These are phyloP conservation scores for Aleiodes sp. DNA, from an alignment of 1,140 invertebrate species.

Conservation along the genomic window DNA sequence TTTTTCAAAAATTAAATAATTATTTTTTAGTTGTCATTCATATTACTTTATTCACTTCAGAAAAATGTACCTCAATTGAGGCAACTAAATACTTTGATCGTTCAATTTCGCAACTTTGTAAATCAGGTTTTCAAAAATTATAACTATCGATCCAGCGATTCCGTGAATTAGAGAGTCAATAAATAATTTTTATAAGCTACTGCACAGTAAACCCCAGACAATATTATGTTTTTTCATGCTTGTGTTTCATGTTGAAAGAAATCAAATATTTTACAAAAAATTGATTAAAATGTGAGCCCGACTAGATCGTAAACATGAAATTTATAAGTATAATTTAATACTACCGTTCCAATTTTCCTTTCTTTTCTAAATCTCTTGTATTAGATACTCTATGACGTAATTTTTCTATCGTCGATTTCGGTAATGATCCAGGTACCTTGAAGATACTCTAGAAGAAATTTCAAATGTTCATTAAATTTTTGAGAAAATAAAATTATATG, in stretches of 20 bases:
- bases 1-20: too few relatives aligned
- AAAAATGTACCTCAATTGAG: too few relatives aligned
- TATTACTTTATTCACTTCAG: too few relatives aligned
- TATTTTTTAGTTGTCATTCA: too few relatives aligned
- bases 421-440: constrained; percentile 78
- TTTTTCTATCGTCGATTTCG: constrained; percentile 71
- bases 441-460: constrained; percentile 77
- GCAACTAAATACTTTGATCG: too few relatives aligned
- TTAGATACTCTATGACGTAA: constrained; percentile 70
- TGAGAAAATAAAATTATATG: neutral
- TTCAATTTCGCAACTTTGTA: neutral
- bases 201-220: constrained; percentile 16
- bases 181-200: constrained; percentile 19
- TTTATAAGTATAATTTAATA: constrained; percentile 37
- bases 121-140: constrained; percentile 18
- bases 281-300: constrained; percentile 31
- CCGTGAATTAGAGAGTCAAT: constrained; percentile 21
- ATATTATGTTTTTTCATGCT: neutral
- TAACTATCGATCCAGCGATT: constrained; percentile 40
- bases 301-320: constrained; percentile 50
- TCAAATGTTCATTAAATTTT: constrained; percentile 15
- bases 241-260: constrained; percentile 24
- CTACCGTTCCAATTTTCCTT: constrained; percentile 54
- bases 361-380: constrained; percentile 63
- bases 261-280: constrained; percentile 41